These are phyloP conservation scores for Stegastes partitus DNA, from an alignment of 2,113 vertebrate species.

Conservation along the genomic window DNA sequence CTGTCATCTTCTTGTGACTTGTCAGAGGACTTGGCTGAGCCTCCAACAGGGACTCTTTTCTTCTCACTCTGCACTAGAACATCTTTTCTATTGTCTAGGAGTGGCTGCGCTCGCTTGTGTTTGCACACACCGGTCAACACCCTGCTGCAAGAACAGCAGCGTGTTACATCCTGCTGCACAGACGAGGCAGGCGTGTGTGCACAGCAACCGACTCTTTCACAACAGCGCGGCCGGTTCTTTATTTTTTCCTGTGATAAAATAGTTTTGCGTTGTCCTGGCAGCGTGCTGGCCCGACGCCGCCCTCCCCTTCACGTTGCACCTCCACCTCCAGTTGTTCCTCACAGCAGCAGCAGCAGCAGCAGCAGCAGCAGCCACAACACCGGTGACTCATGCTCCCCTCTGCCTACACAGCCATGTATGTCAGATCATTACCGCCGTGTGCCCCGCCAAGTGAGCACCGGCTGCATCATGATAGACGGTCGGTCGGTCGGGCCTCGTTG, in stretches of 20 bases:
- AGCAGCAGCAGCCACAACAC: constrained; percentile 48
- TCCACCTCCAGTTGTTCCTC: constrained; percentile 31
- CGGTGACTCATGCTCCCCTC: constrained; percentile 61
- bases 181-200: background rate
- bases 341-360: too few species aligned
- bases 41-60: too few species aligned
- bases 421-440: background rate
- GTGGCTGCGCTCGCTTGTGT: constrained; percentile 56
- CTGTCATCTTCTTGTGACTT: too few species aligned
- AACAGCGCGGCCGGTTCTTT: background rate
- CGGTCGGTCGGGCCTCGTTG: background rate
- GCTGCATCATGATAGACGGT: constrained; percentile 25
- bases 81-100: constrained; percentile 26
- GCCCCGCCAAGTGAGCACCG: background rate
- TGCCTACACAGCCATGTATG: constrained; percentile 22
- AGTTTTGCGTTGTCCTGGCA: background rate
- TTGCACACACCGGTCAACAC: constrained; percentile 66
- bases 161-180: constrained; percentile 61
- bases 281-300: background rate
- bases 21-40: too few species aligned
- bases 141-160: constrained; percentile 58
- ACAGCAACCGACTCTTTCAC: background rate
- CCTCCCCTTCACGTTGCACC: background rate
- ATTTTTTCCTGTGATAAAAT: background rate
- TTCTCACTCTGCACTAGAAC: background rate